Conservation (phyloP, 2,888 invertebrate species). For the Drosophila cyrtoloma region DNA sequence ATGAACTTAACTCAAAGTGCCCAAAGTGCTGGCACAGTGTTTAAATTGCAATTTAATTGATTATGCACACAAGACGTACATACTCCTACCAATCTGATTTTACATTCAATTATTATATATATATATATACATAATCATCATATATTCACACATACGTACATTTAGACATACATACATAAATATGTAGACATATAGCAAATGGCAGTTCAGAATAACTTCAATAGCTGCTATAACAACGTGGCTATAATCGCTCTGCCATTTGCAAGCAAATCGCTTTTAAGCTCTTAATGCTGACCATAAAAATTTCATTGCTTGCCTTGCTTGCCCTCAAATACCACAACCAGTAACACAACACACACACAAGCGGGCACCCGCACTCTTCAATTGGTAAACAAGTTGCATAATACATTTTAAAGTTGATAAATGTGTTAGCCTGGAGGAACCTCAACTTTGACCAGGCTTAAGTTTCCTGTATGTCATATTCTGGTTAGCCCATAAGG, state of each 20-base stretch:
- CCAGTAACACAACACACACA: constrained; percentile 10
- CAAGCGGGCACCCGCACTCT: constrained; percentile 6
- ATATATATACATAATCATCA: neutral
- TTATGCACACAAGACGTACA: constrained; percentile 19
- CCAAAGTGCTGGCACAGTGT: constrained; percentile 2
- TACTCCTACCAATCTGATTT: neutral
- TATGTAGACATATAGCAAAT: neutral
- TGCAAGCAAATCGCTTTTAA: constrained; percentile 63
- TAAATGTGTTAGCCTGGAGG: constrained; percentile 66
- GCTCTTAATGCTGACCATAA: constrained; percentile 57
- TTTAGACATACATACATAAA: neutral
- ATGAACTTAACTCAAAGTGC: constrained; percentile 12
- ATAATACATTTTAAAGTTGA: constrained; percentile 66
- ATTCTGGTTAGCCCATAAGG: neutral
- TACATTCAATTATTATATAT: neutral
- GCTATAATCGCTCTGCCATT: constrained; percentile 58
- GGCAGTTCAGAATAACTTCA: constrained; percentile 34
- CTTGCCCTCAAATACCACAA: constrained; percentile 12
- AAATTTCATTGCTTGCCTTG: constrained; percentile 17
- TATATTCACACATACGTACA: neutral
- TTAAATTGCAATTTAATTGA: constrained; percentile 34
- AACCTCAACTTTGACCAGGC: constrained; percentile 61
- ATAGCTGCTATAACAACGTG: constrained; percentile 50
- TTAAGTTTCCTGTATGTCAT: neutral
- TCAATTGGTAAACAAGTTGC: constrained; percentile 38